A percentile compares a stretch with the other conserved stretches of the same genome.
phyloP scores from a whole-genome alignment of 2,113 vertebrate species.

The Ciconia boyciana region DNA sequence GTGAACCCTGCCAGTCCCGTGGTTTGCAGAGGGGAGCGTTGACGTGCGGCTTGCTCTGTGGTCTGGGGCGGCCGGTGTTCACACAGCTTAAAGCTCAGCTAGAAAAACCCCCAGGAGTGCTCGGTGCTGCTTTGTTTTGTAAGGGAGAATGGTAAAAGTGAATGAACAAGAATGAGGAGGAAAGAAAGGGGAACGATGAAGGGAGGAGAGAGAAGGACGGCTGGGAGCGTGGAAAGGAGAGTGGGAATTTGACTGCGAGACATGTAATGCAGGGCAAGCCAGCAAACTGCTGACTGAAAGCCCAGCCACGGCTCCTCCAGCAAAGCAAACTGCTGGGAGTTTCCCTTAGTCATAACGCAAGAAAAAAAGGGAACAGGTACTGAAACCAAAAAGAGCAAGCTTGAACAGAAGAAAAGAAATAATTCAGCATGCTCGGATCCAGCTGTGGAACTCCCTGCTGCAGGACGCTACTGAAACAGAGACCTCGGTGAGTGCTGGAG shows the following conservation, averaged over 20 bases:
- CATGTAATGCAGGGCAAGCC: not conserved
- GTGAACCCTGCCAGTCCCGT: not conserved
- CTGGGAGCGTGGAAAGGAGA: not conserved
- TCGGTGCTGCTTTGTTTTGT: not conserved
- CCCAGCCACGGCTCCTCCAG: not conserved
- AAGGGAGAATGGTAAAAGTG: not conserved
- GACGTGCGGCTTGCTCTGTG: not conserved
- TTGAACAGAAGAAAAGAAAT: not conserved
- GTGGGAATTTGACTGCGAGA: not conserved
- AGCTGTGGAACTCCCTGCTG: not conserved
- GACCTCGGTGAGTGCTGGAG: not conserved
- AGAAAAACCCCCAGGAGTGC: not conserved
- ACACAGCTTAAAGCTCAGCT: not conserved
- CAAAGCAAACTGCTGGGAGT: not conserved
- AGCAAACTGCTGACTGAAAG: not conserved
- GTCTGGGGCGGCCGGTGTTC: not conserved
- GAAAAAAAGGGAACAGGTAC: slow-evolving; percentile 6
- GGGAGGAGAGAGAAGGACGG: not conserved
- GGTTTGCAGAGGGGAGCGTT: too few species aligned
- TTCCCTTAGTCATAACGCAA: not conserved
- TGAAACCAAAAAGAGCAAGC: not conserved
- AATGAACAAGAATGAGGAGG: not conserved
- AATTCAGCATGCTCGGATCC: rapidly evolving
- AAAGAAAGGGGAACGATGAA: not conserved
- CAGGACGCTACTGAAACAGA: not conserved